Conservation (phyloP, 2,888 invertebrate species). For the Drosophila affinis region DNA sequence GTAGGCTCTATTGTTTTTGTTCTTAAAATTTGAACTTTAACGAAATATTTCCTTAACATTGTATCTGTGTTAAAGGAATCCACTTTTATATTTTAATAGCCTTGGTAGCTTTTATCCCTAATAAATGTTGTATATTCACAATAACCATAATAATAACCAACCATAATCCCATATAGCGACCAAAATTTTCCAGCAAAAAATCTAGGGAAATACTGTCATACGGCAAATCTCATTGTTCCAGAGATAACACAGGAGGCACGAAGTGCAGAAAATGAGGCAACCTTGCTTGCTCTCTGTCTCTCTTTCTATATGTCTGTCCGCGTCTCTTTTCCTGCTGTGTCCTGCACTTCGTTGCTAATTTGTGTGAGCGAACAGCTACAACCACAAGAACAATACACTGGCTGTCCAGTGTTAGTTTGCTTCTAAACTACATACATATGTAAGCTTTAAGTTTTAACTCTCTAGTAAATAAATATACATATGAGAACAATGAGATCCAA, state of each 20-base stretch:
- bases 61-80: too few species aligned
- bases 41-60: too few species aligned
- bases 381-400: conserved; percentile 13
- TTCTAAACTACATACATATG: too few species aligned
- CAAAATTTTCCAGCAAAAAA: conserved; percentile 1
- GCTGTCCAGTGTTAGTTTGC: background rate
- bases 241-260: conserved; percentile 35
- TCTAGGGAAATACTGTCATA: conserved; percentile 26
- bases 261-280: conserved; percentile 15
- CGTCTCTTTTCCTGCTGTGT: conserved; percentile 42
- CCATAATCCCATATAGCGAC: background rate
- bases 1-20: too few species aligned
- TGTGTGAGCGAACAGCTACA: conserved; percentile 51
- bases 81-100: too few species aligned
- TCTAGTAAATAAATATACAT: too few species aligned
- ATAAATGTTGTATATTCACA: too few species aligned
- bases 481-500: too few species aligned
- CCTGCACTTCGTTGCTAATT: conserved; percentile 72
- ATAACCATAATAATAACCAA: too few species aligned
- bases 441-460: background rate
- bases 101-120: too few species aligned
- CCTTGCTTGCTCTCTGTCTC: conserved; percentile 3
- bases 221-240: conserved; percentile 31
- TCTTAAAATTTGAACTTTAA: too few species aligned
- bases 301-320: background rate